A percentile compares a stretch with the other conserved stretches of the same genome.
phyloP scores from a whole-genome alignment of 2,113 vertebrate species.

The Heteronetta atricapilla region DNA sequence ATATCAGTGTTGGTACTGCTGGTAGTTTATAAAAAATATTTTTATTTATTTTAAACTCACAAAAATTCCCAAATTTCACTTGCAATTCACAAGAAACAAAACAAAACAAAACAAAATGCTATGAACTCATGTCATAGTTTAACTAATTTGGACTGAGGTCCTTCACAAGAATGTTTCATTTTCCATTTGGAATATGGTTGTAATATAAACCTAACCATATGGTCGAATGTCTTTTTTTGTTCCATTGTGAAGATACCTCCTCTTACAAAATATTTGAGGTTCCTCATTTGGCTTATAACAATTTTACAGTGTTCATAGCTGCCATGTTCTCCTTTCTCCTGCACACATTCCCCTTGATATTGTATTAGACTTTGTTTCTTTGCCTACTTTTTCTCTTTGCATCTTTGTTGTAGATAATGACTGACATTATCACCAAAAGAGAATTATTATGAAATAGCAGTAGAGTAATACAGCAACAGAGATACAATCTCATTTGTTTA shows the following conservation, averaged over 20 bases:
- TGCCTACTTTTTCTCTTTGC: accelerated
- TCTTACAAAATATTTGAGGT: not conserved
- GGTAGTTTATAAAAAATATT: not conserved
- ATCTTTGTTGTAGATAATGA: not conserved
- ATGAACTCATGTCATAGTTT: not conserved
- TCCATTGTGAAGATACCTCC: not conserved
- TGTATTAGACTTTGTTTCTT: not conserved
- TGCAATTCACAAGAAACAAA: not conserved
- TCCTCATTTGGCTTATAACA: not conserved
- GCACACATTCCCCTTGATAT: not conserved
- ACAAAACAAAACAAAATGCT: not conserved
- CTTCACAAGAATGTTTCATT: not conserved
- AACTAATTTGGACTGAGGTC: not conserved
- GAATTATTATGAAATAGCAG: not conserved
- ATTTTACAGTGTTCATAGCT: not conserved
- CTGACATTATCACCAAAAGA: not conserved
- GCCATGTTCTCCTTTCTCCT: not conserved
- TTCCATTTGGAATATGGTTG: not conserved
- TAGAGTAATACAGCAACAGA: not conserved
- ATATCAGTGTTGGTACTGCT: not conserved
- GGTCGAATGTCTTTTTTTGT: not conserved
- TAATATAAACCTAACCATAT: not conserved
- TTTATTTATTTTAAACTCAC: not conserved
- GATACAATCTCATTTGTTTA: not conserved
- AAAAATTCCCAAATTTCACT: not conserved